A percentile compares a stretch with the other conserved stretches of the same genome.
These are phyloP conservation scores for Geopemphigus sp. DNA, from an alignment of 1,140 invertebrate species.

Conservation along the genomic window DNA sequence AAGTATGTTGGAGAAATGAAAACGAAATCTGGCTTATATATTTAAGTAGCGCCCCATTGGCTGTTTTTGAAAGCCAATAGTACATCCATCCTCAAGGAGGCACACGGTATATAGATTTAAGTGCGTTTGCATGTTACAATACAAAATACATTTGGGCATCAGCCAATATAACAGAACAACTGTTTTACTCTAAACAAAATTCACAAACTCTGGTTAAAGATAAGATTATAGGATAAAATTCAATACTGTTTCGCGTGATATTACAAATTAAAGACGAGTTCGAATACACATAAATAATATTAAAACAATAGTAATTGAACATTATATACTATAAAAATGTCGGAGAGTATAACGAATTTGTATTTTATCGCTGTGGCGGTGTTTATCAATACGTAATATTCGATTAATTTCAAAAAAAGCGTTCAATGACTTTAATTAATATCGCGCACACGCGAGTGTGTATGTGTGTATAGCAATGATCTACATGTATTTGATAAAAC, in stretches of 20 bases:
- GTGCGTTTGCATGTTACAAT: constrained; percentile 20
- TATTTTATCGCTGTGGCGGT: too few species aligned
- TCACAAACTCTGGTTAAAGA: background rate
- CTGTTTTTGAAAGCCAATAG: constrained; percentile 43
- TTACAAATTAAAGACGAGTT: too few species aligned
- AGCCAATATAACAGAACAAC: constrained; percentile 29
- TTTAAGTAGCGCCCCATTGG: background rate
- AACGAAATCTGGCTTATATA: background rate
- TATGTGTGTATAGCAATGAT: too few species aligned
- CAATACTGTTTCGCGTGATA: background rate
- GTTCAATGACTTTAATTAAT: too few species aligned
- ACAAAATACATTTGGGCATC: constrained; percentile 15
- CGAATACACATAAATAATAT: too few species aligned
- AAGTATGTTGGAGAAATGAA: background rate
- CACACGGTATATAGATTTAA: background rate
- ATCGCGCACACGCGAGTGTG: too few species aligned
- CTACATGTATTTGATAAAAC: too few species aligned
- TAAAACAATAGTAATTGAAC: too few species aligned
- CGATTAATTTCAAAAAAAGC: too few species aligned
- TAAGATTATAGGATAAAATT: background rate
- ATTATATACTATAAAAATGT: too few species aligned
- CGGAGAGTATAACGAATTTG: too few species aligned
- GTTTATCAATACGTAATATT: too few species aligned
- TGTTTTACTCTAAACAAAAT: constrained; percentile 23
- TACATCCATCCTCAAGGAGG: constrained; percentile 3